Evolutionary conservation across 2,888 invertebrate species (phyloP), one percentile per base, ranked within the genome.

Genomic region (Caenorhabditis sp.): DNA sequence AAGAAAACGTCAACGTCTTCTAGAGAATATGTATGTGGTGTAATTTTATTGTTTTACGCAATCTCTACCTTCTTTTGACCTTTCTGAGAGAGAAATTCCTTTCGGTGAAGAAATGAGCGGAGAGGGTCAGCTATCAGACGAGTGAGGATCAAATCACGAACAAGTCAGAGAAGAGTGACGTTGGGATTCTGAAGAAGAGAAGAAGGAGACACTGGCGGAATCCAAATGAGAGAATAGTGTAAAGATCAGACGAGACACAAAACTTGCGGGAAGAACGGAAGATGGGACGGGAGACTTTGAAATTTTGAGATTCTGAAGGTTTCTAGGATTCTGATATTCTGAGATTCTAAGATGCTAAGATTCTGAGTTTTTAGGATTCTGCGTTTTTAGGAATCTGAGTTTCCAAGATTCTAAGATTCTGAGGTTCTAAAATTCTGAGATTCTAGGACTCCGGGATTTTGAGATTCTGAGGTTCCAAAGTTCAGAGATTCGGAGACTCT

Each of bases 41-140:
- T 68, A 68, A 68, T 68, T 64, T 54, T 41, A 24, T 35, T 31
- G 59, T 31, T 35, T n/a, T n/a, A n/a, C n/a, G n/a, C n/a, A n/a
- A n/a, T n/a, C n/a, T n/a, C n/a, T n/a, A 22, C 31, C 54, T 24
- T 58, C 54, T 4, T 26, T 14, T 54, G 70, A 70, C 70, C 70
- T 70, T 70, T 70, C 58, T 24, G 19, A 47, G 22, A 22, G 51
- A 22, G 7, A 14, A 54, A 54, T 54, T 54, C 54, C 54, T 54
- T 26, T 26, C 14, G 10, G 22, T 4, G 19, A 26, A 51, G 16
- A 22, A 19, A 2, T 22, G 10, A n/a, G 19, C 19, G 47, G 47
- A 19, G 54, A 26, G 54, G 54, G 54, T 54, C 54, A 54, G 24
- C 14, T 26, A 22, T n/a, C 7, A 26, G 12, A 12, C n/a, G n/a